Conservation (phyloP, 2,888 invertebrate species). For the Leptarthrus brevirostris region DNA sequence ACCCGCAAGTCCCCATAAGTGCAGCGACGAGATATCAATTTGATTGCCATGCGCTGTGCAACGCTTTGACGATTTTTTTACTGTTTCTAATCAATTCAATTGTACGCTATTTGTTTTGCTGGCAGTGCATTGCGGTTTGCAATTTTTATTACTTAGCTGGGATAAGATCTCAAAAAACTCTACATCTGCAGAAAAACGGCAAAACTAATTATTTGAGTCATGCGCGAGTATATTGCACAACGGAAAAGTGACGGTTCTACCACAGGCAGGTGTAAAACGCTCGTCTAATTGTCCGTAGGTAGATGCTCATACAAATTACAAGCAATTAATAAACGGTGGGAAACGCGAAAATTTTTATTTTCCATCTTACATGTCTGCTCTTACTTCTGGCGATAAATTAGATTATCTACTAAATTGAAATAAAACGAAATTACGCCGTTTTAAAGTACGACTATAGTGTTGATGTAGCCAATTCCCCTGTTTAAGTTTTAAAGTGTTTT, state of each 20-base stretch:
- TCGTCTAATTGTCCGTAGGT: conserved; percentile 23
- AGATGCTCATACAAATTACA: conserved; percentile 16
- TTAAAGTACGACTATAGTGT: no score
- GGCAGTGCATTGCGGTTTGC: conserved; percentile 7
- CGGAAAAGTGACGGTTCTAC: conserved; percentile 25
- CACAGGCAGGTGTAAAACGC: conserved; percentile 33
- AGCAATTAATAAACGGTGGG: conserved; percentile 12
- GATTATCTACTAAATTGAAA: no score
- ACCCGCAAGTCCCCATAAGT: background rate
- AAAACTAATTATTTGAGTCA: conserved; percentile 32
- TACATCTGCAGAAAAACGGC: conserved; percentile 27
- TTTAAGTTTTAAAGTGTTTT: no score
- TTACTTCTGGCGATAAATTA: no score
- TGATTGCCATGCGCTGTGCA: conserved; percentile 14
- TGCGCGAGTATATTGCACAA: conserved; percentile 15
- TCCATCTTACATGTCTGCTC: background rate
- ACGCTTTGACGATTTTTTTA: conserved; percentile 1
- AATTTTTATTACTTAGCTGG: background rate
- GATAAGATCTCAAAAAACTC: background rate
- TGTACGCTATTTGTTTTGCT: conserved; percentile 13
- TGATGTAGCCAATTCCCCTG: no score
- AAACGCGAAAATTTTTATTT: background rate
- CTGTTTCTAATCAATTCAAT: conserved; percentile 45
- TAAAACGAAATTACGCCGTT: no score
- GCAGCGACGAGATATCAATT: conserved; percentile 1